Base-by-base conservation (phyloP, 2,113 vertebrate species). In the Ovibos moschatus region DNA sequence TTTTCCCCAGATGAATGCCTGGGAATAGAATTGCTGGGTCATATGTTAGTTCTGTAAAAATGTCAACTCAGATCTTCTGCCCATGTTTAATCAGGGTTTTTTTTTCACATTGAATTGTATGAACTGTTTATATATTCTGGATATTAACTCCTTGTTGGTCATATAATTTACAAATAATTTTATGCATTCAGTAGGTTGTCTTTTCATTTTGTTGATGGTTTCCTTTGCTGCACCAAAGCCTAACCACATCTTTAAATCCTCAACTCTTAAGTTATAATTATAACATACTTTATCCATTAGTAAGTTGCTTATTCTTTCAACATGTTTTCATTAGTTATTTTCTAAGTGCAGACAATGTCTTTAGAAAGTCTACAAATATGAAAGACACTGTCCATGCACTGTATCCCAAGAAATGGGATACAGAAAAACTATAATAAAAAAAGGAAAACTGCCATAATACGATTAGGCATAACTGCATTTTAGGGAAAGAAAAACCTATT, bases 281-380 rank as follows among this genome's bases (percentile, higher is more conserved):
- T 67, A 27, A n/a, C 17, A 85, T n/a, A 58, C 6, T 76, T 74
- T 82, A 78, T 64, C 28, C 23, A 87, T 25, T 74, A 87, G 45
- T 71, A 95, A 84, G 25, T 9, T 16, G 89, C 84, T 85, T 33
- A 43, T 87, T 92, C 10, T 92, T 92, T 93, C 25, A 67, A 58
- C 33, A 64, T 88, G 87, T 90, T 97, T 96, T 57, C 30, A 74
- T 71, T 95, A 93, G 36, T 82, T 76, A 58, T 85, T 94, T 96
- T 19, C 86, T 53, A 91, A 85, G 30, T 93, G 23, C 30, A 95
- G 87, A 45, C 21, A 58, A 83, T 33, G 13, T 79, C 8, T 78
- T 89, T 97, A 57, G 30, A 84, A 96, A 85, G 36, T 76, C 28
- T 84, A 50, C 6, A 94, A 95, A 95, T 58, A 40, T 30, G 81